Base-by-base conservation (phyloP, 2,113 vertebrate genomes). In the Neodon shergylaensis region DNA sequence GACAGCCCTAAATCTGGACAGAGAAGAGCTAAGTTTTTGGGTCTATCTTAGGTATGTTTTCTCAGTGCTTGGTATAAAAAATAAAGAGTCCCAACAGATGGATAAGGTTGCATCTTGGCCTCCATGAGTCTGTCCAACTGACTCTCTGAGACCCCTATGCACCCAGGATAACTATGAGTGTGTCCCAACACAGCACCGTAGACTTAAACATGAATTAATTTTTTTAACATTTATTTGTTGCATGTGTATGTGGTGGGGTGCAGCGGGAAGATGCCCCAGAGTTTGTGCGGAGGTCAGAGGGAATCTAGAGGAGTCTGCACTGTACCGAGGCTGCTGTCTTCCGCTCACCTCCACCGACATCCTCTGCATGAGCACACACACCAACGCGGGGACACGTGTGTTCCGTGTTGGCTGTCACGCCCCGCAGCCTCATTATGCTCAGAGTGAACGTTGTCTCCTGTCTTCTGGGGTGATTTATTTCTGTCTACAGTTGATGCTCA, bases 401-500 rank as follows among this genome's bases (percentile, higher is more conserved):
- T 10, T 78, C 28, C 5, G 4, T 19, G 44, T n/a, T 7, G 21
- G 21, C 63, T 49, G 65, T 24, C 11, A 36, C 3, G 28, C 47
- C 36, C 21, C 16, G 74, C 87, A 65, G 44, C 81, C 13, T 96
- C 58, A 44, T 77, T 88, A 28, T 82, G 96, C 73, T 91, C 66
- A 7, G 84, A 96, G 44, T 5, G 88, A 94, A 95, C 79, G 54
- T 0, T 0, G 95, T 92, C 68, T 98, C 98, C 74, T 97, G 96
- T 89, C 91, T 95, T 86, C 79, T 77, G 93, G 91, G 52, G 86
- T 91, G 86, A 13, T 4, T 3, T 44, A 28, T 49, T 77, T 24
- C 66, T 84, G 44, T 97, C 95, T 97, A 94, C 33, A 86, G 66
- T 87, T 92, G 81, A 94, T 79, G 93, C 95, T 89, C 47, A 77